These are phyloP conservation scores for Crenuchus spilurus DNA, from an alignment of 2,797 vertebrate species.

Conservation along the genomic window DNA sequence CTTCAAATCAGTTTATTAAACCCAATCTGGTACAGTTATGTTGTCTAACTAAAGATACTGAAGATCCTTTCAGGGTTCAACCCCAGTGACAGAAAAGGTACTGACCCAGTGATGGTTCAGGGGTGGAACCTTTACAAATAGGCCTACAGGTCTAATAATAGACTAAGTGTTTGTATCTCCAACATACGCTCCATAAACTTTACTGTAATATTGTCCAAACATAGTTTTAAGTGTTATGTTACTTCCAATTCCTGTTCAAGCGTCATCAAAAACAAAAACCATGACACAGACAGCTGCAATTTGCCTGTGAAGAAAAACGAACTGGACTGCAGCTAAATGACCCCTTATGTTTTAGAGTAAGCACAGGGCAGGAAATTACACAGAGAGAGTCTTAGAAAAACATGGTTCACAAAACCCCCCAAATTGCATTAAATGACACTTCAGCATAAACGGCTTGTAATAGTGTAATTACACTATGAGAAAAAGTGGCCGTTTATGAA, in stretches of 20 bases:
- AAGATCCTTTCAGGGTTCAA: no score
- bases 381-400: conserved; percentile 16
- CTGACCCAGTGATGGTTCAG: no score
- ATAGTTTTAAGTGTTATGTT: conserved; percentile 45
- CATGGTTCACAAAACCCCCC: neutral
- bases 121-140: no score
- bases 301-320: conserved; percentile 27
- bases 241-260: conserved; percentile 21
- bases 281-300: conserved; percentile 11
- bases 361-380: conserved; percentile 26
- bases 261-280: conserved; percentile 20
- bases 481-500: conserved; percentile 1
- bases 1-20: no score
- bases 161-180: neutral
- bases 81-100: no score
- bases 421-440: conserved; percentile 45
- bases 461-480: conserved; percentile 69
- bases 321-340: conserved; percentile 9
- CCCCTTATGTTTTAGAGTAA: conserved; percentile 9
- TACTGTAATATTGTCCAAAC: conserved; percentile 43
- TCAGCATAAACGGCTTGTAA: conserved; percentile 66
- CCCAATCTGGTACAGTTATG: no score
- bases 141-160: no score
- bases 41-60: no score
- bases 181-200: conserved; percentile 39